These are phyloP conservation scores for Orthonyx spaldingii DNA, from an alignment of 2,113 vertebrate genomes.

Conservation along the genomic window DNA sequence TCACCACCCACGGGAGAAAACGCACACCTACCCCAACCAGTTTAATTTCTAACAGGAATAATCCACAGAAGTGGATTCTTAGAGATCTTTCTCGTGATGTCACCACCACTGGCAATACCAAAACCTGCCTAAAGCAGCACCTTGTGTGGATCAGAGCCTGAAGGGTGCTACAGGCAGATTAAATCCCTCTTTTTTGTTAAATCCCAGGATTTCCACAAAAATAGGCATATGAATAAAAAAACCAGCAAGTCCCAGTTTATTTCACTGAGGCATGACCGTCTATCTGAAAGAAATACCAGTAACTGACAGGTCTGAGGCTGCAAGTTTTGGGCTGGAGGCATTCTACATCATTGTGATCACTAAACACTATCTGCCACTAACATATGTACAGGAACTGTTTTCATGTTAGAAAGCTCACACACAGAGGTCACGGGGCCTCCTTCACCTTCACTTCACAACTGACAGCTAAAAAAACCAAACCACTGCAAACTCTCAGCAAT, in stretches of 20 bases:
- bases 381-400: rapidly evolving
- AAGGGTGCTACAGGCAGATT: background rate
- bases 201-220: background rate
- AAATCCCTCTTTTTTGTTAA: background rate
- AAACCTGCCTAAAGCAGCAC: rapidly evolving
- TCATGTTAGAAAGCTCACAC: rapidly evolving
- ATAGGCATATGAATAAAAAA: rapidly evolving
- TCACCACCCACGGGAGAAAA: rapidly evolving
- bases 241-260: rapidly evolving
- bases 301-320: rapidly evolving
- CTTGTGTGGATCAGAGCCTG: rapidly evolving
- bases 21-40: too few relatives aligned
- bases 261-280: rapidly evolving
- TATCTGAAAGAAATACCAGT: rapidly evolving
- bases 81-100: rapidly evolving
- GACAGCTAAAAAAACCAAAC: background rate
- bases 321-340: background rate
- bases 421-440: rapidly evolving
- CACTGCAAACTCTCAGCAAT: background rate
- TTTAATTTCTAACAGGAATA: background rate
- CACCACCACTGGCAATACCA: background rate
- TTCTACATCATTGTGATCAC: rapidly evolving
- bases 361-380: rapidly evolving
- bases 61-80: rapidly evolving
- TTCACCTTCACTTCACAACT: background rate